Evolutionary conservation across 2,888 invertebrate species (phyloP).

Genomic region (Druceiella hillmani): DNA sequence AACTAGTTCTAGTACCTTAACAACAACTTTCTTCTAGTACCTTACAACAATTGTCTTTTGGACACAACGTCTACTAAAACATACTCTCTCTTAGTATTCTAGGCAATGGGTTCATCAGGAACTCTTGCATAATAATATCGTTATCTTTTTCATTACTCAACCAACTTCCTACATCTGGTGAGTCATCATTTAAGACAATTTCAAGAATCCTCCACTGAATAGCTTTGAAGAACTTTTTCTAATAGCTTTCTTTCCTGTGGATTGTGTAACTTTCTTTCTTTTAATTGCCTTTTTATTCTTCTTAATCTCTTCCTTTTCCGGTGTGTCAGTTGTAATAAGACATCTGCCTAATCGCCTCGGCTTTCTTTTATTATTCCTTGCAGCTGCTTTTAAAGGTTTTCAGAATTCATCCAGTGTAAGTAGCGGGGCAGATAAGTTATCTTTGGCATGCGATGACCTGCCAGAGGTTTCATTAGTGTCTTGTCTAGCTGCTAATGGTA

Average conservation of each 20-base stretch:
- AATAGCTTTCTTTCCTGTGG: slow-evolving; percentile 4
- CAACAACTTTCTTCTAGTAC: no score
- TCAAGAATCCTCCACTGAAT: slow-evolving; percentile 9
- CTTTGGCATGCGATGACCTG: no score
- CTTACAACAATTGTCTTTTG: slow-evolving; percentile 4
- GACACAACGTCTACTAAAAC: slow-evolving; percentile 8
- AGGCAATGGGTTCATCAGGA: no score
- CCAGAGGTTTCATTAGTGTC: slow-evolving; percentile 6
- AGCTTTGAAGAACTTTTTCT: slow-evolving; percentile 10
- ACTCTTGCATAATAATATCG: slow-evolving; percentile 4
- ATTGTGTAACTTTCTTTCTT: no score
- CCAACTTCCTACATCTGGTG: slow-evolving; percentile 6
- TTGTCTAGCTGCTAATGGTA: slow-evolving; percentile 5
- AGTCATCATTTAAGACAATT: slow-evolving; percentile 7
- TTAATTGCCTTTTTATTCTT: slow-evolving; percentile 4
- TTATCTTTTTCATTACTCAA: slow-evolving; percentile 6
- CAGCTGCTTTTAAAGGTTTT: slow-evolving; percentile 4
- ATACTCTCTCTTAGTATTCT: slow-evolving; percentile 5
- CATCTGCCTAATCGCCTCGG: slow-evolving; percentile 9
- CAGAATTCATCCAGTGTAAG: no score
- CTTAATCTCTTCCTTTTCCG: slow-evolving; percentile 6
- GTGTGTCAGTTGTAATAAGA: slow-evolving; percentile 10
- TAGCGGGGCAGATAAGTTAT: no score
- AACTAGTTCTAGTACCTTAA: no score
- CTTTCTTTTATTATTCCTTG: slow-evolving; percentile 9